Evolutionary conservation across 1,140 invertebrate genomes (phyloP).

Genomic region (Plodia interpunctella): DNA sequence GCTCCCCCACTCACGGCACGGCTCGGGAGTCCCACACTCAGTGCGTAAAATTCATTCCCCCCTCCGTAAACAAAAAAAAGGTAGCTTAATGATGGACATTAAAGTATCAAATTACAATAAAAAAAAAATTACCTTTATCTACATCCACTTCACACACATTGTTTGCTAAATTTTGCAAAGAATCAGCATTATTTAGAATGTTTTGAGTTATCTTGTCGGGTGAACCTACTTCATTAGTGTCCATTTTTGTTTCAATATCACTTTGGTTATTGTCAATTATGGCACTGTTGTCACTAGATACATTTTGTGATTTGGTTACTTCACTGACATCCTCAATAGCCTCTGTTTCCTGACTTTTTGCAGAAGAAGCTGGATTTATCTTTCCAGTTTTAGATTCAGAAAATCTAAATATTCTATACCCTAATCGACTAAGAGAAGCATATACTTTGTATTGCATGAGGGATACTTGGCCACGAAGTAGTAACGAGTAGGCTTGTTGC

Average conservation of each 20-base stretch:
- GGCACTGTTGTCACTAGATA: not conserved
- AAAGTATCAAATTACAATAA: too few relatives aligned
- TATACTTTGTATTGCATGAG: slow-evolving; percentile 80
- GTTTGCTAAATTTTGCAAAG: too few relatives aligned
- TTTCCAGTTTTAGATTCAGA: not conserved
- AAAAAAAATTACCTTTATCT: too few relatives aligned
- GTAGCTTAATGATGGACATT: too few relatives aligned
- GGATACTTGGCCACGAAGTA: slow-evolving; percentile 70
- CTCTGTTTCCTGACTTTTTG: not conserved
- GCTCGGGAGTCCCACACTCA: too few relatives aligned
- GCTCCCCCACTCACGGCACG: too few relatives aligned
- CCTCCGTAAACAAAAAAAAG: too few relatives aligned
- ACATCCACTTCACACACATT: too few relatives aligned
- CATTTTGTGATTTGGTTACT: too few relatives aligned
- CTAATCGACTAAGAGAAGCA: slow-evolving; percentile 78
- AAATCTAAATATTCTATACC: slow-evolving; percentile 73
- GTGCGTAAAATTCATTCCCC: too few relatives aligned
- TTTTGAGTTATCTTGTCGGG: too few relatives aligned
- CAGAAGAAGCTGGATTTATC: not conserved
- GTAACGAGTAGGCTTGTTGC: slow-evolving; percentile 79
- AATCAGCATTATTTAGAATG: too few relatives aligned
- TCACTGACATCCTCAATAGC: not conserved
- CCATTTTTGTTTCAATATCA: not conserved
- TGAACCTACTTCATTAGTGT: not conserved
- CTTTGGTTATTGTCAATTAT: slow-evolving; percentile 11